Percentiles rank a stretch among this genome's conserved stretches.
phyloP scores from a whole-genome alignment of 2,113 vertebrate genomes.

The Peromyscus maniculatus region DNA sequence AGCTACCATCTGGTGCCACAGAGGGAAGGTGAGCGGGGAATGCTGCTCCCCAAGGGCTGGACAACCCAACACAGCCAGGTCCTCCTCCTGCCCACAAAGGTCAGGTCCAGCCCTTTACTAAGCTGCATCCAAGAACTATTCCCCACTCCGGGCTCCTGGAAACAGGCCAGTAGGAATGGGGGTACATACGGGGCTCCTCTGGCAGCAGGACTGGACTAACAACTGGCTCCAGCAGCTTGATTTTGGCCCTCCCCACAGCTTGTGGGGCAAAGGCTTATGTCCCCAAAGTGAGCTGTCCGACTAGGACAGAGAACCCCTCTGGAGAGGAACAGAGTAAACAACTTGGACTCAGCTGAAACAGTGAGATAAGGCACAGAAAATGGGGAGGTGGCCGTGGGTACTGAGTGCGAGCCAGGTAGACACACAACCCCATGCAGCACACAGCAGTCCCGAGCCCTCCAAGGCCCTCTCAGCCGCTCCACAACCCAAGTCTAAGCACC shows the following conservation, averaged over 20 bases:
- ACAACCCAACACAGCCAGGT: constrained; percentile 29
- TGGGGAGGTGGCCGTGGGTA: constrained; percentile 77
- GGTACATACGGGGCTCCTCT: constrained; percentile 33
- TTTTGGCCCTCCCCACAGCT: constrained; percentile 76
- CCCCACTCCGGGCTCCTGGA: constrained; percentile 25
- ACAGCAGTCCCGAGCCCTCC: constrained; percentile 66
- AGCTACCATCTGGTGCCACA: constrained; percentile 45
- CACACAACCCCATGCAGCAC: constrained; percentile 69
- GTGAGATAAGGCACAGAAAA: constrained; percentile 86
- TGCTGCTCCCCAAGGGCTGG: constrained; percentile 45
- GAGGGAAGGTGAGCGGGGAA: constrained; percentile 47
- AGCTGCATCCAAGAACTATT: constrained; percentile 55
- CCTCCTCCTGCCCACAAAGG: constrained; percentile 28
- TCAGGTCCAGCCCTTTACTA: constrained; percentile 50
- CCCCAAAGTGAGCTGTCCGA: constrained; percentile 73
- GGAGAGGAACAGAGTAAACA: constrained; percentile 84
- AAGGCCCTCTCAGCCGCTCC: constrained; percentile 64
- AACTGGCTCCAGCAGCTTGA: constrained; percentile 78
- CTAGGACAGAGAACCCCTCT: constrained; percentile 74
- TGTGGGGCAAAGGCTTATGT: constrained; percentile 79
- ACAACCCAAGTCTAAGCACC: constrained; percentile 68
- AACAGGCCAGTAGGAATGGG: constrained; percentile 43
- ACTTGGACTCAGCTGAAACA: constrained; percentile 84
- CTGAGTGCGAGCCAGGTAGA: constrained; percentile 67
- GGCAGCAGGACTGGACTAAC: constrained; percentile 66